Evolutionary conservation across 37 sponge, comb jelly and placozoan species (phyloP), one percentile per base, ranked within the genome.

Genomic region (Bolinopsis microptera): DNA sequence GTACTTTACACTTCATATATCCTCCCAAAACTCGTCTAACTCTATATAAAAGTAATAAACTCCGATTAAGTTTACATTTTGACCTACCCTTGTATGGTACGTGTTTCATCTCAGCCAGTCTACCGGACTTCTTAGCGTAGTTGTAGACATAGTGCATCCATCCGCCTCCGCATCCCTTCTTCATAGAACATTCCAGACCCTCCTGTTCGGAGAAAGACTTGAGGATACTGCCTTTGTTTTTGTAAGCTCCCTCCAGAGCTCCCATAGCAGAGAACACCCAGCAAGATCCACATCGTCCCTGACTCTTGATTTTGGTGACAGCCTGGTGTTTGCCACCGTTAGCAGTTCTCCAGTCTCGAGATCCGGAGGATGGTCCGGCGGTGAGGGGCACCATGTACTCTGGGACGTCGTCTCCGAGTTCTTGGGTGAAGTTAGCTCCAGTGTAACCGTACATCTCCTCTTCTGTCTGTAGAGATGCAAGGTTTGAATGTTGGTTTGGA

Each of bases 161-260:
- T 72, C 75, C 75, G 5, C 75, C 75, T 23, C 75, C 75, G 26
- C 75, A 72, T 5, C 75, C 75, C 3, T 72, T 72, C 26, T n/a
- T 72, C 75, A 72, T 72, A n/a, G 75, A 72, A 28, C 75, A 72
- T 21, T 72, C 75, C 31, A 72, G 26, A 30, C 75, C 75, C 75
- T 72, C 75, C 75, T 72, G 75, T 21, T 72, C 75, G 18, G 75
- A 72, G 75, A 72, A 72, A 28, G 75, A 72, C 31, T 72, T 72
- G n/a, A 72, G 75, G 75, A 72, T 28, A 28, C 31, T 30, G 5
- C 75, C 75, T n/a, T 72, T 5, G 75, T 72, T 72, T n/a, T 72
- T 72, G 75, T 72, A 72, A 28, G 75, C 75, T 30, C 75, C 75
- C 75, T 72, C 75, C 31, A 72, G 75, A 28, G 75, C 75, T 72